Conservation (phyloP, 2,888 invertebrate genomes). For the Calameuta filiformis region DNA sequence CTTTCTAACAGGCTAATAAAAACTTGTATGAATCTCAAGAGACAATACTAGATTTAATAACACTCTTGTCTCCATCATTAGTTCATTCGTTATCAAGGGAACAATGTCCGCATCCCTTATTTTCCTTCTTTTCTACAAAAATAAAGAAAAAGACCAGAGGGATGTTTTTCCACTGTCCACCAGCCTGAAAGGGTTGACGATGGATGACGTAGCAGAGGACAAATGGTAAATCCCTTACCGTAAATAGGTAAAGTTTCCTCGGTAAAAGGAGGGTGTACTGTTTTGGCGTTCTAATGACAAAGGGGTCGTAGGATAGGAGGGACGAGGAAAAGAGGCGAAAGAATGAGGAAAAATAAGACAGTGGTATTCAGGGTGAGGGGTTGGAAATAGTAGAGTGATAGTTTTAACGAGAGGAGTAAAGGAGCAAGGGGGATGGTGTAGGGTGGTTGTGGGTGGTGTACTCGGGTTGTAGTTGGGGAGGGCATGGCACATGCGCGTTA, state of each 20-base stretch:
- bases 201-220: neutral
- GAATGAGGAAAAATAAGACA: neutral
- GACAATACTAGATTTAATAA: neutral
- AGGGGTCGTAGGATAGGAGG: no score
- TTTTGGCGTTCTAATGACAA: neutral
- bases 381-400: neutral
- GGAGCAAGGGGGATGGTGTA: neutral
- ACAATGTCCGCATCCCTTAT: neutral
- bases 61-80: neutral
- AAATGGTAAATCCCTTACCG: neutral
- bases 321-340: neutral
- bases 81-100: neutral
- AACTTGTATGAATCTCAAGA: neutral
- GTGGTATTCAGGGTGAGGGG: neutral
- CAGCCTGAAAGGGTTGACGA: neutral
- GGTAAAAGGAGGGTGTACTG: neutral
- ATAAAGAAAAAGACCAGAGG: neutral
- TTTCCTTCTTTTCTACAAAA: neutral
- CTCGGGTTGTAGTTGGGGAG: conserved; percentile 17
- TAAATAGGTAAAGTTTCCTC: neutral
- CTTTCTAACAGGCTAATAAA: neutral
- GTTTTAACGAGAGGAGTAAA: conserved; percentile 9
- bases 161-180: neutral
- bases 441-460: conserved; percentile 22
- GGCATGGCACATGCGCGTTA: conserved; percentile 52